Conservation (phyloP, 2,113 vertebrate genomes). For the Spea bombifrons region DNA sequence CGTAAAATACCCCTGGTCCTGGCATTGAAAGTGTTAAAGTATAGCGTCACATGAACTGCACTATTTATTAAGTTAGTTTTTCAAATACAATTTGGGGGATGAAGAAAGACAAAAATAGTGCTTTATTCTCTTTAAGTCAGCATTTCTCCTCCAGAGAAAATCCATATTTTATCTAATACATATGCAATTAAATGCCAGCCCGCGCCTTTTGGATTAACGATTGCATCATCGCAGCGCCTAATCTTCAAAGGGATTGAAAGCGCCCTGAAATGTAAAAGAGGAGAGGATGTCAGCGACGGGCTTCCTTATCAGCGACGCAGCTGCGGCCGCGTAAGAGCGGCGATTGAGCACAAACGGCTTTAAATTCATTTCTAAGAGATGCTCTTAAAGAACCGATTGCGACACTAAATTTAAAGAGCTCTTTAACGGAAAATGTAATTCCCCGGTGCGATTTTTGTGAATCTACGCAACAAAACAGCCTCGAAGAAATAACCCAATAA, state of each 20-base stretch:
- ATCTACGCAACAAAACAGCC: too few relatives aligned
- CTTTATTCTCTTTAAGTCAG: conserved; percentile 8
- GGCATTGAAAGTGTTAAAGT: too few relatives aligned
- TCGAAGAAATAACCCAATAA: too few relatives aligned
- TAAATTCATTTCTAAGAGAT: not conserved
- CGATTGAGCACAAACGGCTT: not conserved
- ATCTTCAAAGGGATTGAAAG: conserved; percentile 41
- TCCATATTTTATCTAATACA: conserved; percentile 39
- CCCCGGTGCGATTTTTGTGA: too few relatives aligned
- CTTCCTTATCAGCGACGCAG: conserved; percentile 28
- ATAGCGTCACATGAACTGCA: too few relatives aligned
- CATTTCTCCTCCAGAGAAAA: conserved; percentile 38
- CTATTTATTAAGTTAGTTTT: too few relatives aligned
- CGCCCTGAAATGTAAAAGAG: conserved; percentile 10
- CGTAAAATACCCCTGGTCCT: too few relatives aligned
- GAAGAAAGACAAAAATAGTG: not conserved
- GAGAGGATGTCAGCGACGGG: conserved; percentile 9
- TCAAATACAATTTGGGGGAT: not conserved
- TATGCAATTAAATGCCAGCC: conserved; percentile 21
- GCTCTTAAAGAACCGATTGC: not conserved
- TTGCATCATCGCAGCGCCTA: conserved; percentile 30
- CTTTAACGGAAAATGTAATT: too few relatives aligned
- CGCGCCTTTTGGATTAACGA: conserved; percentile 20
- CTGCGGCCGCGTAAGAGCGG: not conserved
- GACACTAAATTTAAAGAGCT: not conserved